Evolutionary conservation across 1,140 invertebrate species (phyloP), one percentile per base, ranked within the genome.

Genomic region (Leptopilina boulardi): DNA sequence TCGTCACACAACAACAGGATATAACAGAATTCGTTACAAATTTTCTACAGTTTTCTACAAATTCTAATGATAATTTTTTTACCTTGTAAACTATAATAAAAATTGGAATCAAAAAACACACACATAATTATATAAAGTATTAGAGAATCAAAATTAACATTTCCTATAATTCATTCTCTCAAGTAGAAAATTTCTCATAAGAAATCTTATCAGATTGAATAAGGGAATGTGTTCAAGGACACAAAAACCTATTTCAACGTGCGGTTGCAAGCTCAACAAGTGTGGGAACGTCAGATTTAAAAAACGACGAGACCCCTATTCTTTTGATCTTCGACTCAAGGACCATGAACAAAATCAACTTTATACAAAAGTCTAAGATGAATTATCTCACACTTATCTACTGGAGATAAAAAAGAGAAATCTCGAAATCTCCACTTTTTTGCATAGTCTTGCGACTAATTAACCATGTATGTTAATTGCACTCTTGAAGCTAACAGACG

Each of bases 241-340:
- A 44, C n/a, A n/a, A n/a, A n/a, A 77, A 77, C 72, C 74, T 74
- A 72, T 75, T 78, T 70, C 59, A 47, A 41, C 73, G 51, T n/a
- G 41, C 56, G 71, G 42, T 75, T 74, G 23, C 47, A 80, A 75
- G 83, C 81, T 87, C 86, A 87, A 87, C 86, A 87, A 87, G 86
- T 87, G 84, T 75, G 80, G 74, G 71, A 80, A 80, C 71, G 66
- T 80, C 83, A 79, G 75, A 86, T 51, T 51, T 80, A 82, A 84
- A 86, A 84, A n/a, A n/a, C n/a, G n/a, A n/a, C n/a, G n/a, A 74
- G 76, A 75, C 74, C 75, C 74, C 74, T 77, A 81, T 80, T 84
- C 84, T 85, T 86, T 84, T 84, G 81, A 85, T 80, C 77, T 76
- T 82, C 77, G 80, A 79, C 74, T 81, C 70, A 75, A 82, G 79